Conservation (phyloP, 1,140 invertebrate species). For the Andrena cerasifolii region DNA sequence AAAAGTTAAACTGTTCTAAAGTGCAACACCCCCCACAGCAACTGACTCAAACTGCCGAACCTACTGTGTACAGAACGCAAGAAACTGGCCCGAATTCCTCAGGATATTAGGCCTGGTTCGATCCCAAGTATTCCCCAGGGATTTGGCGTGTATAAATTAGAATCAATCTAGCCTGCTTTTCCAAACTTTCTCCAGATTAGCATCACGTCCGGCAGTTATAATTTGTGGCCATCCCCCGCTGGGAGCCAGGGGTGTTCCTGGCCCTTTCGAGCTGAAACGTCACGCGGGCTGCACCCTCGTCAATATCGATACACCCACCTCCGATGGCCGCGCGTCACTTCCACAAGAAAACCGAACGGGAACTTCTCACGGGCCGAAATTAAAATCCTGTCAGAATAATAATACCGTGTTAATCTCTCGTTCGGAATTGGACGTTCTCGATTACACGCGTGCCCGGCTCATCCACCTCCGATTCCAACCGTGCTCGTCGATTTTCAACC, state of each 20-base stretch:
- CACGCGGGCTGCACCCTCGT: conserved; percentile 79
- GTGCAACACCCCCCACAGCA: no score
- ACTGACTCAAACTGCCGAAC: no score
- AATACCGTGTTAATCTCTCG: conserved; percentile 76
- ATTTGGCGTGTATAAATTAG: conserved; percentile 67
- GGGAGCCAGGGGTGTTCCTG: conserved; percentile 62
- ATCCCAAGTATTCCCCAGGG: conserved; percentile 36
- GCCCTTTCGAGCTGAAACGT: conserved; percentile 60
- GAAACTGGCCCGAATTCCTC: conserved; percentile 33
- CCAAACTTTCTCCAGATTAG: conserved; percentile 81
- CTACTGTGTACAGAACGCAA: background rate
- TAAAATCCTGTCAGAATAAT: conserved; percentile 82
- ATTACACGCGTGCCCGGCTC: conserved; percentile 67
- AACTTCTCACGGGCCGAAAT: conserved; percentile 78
- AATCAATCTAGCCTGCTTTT: conserved; percentile 77
- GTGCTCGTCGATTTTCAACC: conserved; percentile 41
- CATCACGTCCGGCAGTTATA: conserved; percentile 80
- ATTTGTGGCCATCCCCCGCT: conserved; percentile 80
- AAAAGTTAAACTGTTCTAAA: no score
- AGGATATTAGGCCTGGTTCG: conserved; percentile 2
- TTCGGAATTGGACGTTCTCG: conserved; percentile 80
- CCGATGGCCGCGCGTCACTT: conserved; percentile 46
- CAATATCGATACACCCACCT: conserved; percentile 79
- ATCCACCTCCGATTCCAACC: conserved; percentile 41
- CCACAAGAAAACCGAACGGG: conserved; percentile 44